Conservation (phyloP, 2,888 invertebrate species). For the Hyppa rectilinea region DNA sequence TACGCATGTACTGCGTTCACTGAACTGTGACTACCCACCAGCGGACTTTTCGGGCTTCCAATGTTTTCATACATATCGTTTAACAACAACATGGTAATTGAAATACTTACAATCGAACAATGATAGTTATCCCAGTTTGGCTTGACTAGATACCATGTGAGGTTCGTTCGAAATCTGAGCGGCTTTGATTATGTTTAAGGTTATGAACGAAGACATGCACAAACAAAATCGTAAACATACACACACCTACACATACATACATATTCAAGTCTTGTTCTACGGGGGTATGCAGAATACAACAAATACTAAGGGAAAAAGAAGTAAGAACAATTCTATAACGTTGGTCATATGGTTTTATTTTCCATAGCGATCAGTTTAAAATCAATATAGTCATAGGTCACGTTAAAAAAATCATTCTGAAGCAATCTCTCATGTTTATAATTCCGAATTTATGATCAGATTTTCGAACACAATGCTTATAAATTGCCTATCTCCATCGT, state of each 20-base stretch:
- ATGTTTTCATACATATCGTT: neutral
- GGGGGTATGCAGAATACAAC: neutral
- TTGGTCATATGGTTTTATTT: neutral
- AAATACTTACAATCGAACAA: neutral
- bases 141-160: too few relatives aligned
- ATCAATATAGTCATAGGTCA: neutral
- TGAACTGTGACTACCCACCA: neutral
- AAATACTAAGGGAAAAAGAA: too few relatives aligned
- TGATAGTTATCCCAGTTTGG: neutral
- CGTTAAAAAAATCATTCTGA: neutral
- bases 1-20: neutral
- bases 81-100: neutral
- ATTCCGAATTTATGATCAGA: constrained; percentile 6
- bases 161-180: neutral
- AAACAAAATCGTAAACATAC: too few relatives aligned
- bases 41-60: neutral
- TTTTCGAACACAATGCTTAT: constrained; percentile 22
- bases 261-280: neutral
- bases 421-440: neutral
- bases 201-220: neutral
- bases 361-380: neutral
- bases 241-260: neutral
- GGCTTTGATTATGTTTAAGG: neutral
- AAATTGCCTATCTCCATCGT: constrained; percentile 26
- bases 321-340: neutral